Conservation (phyloP, 2,888 invertebrate species). For the Papilio elwesi region DNA sequence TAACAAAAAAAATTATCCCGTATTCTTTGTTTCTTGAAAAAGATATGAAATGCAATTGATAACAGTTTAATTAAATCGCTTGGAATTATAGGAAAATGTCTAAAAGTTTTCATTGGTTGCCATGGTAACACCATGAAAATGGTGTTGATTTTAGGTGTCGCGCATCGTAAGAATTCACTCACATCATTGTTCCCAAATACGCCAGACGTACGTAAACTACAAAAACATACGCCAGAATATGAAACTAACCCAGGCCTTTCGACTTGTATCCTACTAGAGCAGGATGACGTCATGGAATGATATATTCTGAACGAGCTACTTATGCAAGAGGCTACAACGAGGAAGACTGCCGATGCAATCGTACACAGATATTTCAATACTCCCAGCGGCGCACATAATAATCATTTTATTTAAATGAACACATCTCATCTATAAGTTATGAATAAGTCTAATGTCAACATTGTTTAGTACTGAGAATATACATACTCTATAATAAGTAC, state of each 20-base stretch:
- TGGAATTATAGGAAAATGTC: too few relatives aligned
- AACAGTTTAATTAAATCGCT: too few relatives aligned
- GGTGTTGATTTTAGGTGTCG: too few relatives aligned
- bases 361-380: conserved; percentile 35
- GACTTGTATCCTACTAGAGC: background rate
- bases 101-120: too few relatives aligned
- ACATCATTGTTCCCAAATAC: too few relatives aligned
- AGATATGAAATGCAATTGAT: too few relatives aligned
- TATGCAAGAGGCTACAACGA: conserved; percentile 45
- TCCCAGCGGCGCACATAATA: conserved; percentile 42
- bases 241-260: background rate
- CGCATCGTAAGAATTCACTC: too few relatives aligned
- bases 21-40: too few relatives aligned
- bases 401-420: conserved; percentile 44
- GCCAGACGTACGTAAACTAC: too few relatives aligned
- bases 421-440: conserved; percentile 32
- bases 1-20: too few relatives aligned
- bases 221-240: background rate
- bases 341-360: conserved; percentile 42
- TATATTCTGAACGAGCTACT: conserved; percentile 37
- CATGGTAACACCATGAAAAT: too few relatives aligned
- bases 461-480: conserved; percentile 35
- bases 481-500: background rate
- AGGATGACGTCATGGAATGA: background rate
- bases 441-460: conserved; percentile 21